Base-by-base conservation (phyloP, 2,888 invertebrate species). In the Nymphalis polychloros region DNA sequence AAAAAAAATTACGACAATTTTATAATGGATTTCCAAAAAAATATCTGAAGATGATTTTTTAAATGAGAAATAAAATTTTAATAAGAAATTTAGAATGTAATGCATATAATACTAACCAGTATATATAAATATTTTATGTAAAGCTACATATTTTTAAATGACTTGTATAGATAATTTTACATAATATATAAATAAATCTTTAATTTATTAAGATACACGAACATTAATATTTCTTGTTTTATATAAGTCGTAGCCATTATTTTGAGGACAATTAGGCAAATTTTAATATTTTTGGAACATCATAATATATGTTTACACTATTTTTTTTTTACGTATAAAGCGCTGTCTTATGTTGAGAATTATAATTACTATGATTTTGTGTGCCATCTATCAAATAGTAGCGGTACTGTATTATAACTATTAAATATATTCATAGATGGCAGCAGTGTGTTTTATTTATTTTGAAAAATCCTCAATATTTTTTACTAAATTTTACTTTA, bases 271-370 rank as follows among this genome's bases (percentile, higher is more conserved):
- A 31, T 5, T 5, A 31, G 6, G 6, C 6, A 31, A 31, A 31
- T 31, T 31, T 31, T 31, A 31, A 31, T 31, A 31, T 31, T 31
- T 6, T 31, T 6, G 1, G 27, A 31, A 31, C 6, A 31, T 31
- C 27, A 31, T 31, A 31, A 52, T 52, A 19, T 20, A 23, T 16
- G 13, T 10, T 16, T 13, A 13, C 23, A 19, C 10, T 48, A 60
- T 13, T 13, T 13, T 8, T 52, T 52, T 23, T 27, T 27, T 47
- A 8, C 16, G 10, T n/a, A 13, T 23, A 19, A n/a, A 41, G 13
- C 8, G 65, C 49, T 57, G 69, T 68, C 72, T 71, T 62, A 19
- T 41, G 53, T 23, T 59, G 0, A 63, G 23, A 59, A 64, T 60
- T 23, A 35, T 10, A 48, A 68, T 17, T 65, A 63, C 0, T 23